Conservation (phyloP, 2,888 invertebrate species). For the Lysandra bellargus region DNA sequence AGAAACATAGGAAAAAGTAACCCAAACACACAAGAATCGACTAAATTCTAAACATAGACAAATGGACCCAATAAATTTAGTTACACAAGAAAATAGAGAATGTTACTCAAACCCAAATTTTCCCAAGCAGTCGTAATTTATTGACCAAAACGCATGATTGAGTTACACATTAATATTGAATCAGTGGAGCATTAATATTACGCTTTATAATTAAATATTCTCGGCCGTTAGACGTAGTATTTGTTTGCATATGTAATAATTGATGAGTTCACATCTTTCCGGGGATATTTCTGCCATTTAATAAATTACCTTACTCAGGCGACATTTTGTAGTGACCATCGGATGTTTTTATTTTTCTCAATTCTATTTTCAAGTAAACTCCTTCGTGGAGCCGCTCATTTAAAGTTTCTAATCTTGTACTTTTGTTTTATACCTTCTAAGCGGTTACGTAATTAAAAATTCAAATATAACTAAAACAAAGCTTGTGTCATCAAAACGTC, state of each 20-base stretch:
- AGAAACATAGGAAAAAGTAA: background rate
- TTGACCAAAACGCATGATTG: constrained; percentile 15
- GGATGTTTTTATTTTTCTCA: background rate
- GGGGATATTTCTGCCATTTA: background rate
- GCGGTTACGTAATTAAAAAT: background rate
- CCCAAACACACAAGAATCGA: background rate
- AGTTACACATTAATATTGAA: constrained; percentile 3
- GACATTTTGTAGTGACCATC: background rate
- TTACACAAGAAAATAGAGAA: constrained; percentile 18
- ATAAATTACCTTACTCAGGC: background rate
- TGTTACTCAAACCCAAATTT: constrained; percentile 7
- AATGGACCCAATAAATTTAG: background rate
- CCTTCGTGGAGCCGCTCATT: background rate
- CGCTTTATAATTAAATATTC: constrained; percentile 18
- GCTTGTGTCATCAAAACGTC: background rate
- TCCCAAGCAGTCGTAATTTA: constrained; percentile 21
- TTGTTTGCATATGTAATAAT: constrained; percentile 26
- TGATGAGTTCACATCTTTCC: constrained; percentile 4
- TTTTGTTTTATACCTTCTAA: background rate
- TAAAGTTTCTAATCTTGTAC: background rate
- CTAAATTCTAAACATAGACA: background rate
- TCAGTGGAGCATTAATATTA: background rate
- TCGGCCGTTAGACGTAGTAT: constrained; percentile 11
- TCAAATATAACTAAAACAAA: background rate
- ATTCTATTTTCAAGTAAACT: background rate